Base-by-base conservation (phyloP, 2,797 vertebrate genomes). In the Myotis myotis region DNA sequence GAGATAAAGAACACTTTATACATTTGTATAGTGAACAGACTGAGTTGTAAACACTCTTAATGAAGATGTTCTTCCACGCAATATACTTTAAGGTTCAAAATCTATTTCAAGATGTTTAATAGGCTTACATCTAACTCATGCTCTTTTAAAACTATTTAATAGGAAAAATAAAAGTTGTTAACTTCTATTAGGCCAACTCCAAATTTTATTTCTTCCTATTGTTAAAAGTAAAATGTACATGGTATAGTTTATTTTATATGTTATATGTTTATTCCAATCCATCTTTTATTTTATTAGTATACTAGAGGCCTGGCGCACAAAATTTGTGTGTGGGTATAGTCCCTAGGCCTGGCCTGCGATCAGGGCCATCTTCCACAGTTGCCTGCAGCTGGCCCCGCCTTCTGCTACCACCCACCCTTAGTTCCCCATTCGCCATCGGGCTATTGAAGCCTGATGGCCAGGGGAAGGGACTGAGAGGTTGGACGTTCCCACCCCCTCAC, bases 61-160 rank as follows among this genome's bases (percentile, higher is more conserved):
- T 66, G 30, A 85, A 81, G 12, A 36, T n/a, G 7, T 23, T 55
- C 16, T 53, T 90, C 38, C 88, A 84, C 93, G 30, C 71, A 89
- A 47, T 75, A 16, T 20, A 64, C 25, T 87, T 93, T 36, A 57
- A 76, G 11, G 0, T 51, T 86, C 70, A 96, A 76, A 92, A 82
- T 86, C 6, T 74, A 91, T 91, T 75, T 83, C 57, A 89, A 86
- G 62, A 62, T 86, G 6, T 55, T 86, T 91, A 70, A 47, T 38
- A 57, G 33, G 9, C 78, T 70, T 87, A 4, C 11, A 74, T 51
- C 79, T 88, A 80, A 64, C 75, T 51, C n/a, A 76, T 30, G 19
- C 8, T 71, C 51, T 89, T 94, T 83, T 64, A 81, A 44, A 85
- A 78, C 36, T 74, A 3, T 51, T 88, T 13, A 60, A 6, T 71